Evolutionary conservation across 2,113 vertebrate genomes (phyloP), one percentile per base, ranked within the genome.

Genomic region (Noturus placidus): DNA sequence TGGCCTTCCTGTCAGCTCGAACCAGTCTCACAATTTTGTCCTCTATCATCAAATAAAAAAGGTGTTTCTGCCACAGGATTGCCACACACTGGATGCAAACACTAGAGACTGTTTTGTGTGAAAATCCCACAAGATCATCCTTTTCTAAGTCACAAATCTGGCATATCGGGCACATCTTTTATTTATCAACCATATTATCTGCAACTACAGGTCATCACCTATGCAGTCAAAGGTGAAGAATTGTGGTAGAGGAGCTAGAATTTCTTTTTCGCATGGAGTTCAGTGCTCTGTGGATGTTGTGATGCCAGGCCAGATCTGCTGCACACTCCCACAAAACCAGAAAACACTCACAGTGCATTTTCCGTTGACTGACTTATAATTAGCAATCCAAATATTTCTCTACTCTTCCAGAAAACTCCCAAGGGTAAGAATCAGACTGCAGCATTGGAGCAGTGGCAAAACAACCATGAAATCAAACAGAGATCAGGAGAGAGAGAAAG

Each of bases 321-420:
- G 10, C 69, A 72, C n/a, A 90, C 89, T 91, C 87, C 87, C 81
- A 3, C 88, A 90, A 92, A 86, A 86, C 87, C 84, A 87, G 79
- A 83, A 83, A 88, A 89, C 83, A 85, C 83, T 80, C 76, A 59
- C 33, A 56, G 13, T 81, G 82, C 87, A 93, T 91, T 93, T 93
- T 93, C 92, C 92, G 76, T 57, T 78, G 63, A 83, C 59, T 78
- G 86, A 91, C 91, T 81, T 94, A 91, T 93, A 93, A 94, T 95
- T 93, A 94, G 33, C 92, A 93, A 89, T 87, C 80, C 69, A 87
- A 83, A 87, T 87, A 83, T 83, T 83, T 77, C 80, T 83, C n/a
- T 27, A 38, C 35, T 20, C 61, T 82, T 91, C 90, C 86, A 77
- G 46, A 91, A 84, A 91, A 89, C 88, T 89, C 90, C 91, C 85